Percentiles rank a stretch among this genome's conserved stretches.
These are phyloP conservation scores for Muschampia staudingeri DNA, from an alignment of 2,888 invertebrate genomes.

Conservation along the genomic window DNA sequence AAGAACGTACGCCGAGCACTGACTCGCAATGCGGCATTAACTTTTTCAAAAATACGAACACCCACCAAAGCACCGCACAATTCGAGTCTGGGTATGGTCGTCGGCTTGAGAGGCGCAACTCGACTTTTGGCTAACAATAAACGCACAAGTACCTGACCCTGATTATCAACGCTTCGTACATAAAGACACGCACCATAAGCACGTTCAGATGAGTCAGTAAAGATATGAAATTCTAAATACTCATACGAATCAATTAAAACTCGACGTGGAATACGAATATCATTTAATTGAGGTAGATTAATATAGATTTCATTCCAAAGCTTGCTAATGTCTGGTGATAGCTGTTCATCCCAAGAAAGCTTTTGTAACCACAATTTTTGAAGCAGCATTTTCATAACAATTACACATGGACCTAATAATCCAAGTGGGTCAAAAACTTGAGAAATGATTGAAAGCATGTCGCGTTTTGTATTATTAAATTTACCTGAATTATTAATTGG, in stretches of 20 bases:
- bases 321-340: background rate
- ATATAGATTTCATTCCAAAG: background rate
- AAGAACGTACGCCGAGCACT: background rate
- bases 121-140: background rate
- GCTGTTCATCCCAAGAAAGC: background rate
- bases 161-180: background rate
- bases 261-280: background rate
- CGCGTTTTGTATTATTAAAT: background rate
- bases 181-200: background rate
- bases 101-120: background rate
- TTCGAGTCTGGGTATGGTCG: background rate
- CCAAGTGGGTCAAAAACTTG: conserved; percentile 1
- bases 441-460: background rate
- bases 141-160: background rate
- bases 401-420: background rate
- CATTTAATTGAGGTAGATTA: background rate
- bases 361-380: background rate
- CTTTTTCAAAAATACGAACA: background rate
- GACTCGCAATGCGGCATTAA: background rate
- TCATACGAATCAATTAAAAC: background rate
- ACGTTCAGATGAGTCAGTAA: background rate
- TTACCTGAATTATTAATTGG: background rate
- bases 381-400: background rate
- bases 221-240: background rate
- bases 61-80: background rate